Conservation (phyloP, 1,140 invertebrate genomes). For the Melanaphis sacchari region DNA sequence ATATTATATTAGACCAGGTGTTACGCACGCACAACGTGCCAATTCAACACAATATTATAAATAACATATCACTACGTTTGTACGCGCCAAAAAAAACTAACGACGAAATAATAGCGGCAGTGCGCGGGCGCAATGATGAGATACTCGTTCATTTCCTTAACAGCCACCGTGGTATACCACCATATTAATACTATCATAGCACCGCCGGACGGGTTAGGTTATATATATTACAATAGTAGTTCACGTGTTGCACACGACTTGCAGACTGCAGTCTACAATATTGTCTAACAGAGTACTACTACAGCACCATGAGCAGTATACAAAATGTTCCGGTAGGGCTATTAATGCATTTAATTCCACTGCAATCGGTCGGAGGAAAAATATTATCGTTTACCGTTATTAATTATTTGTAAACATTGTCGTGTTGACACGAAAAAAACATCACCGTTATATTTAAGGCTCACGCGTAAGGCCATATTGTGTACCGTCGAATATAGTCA, state of each 20-base stretch:
- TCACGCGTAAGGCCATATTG: background rate
- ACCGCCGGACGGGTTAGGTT: background rate
- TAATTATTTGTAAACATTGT: slow-evolving; percentile 6
- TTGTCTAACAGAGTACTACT: background rate
- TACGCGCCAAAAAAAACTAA: slow-evolving; percentile 25
- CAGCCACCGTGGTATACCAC: background rate
- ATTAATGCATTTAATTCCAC: background rate
- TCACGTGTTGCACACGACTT: background rate
- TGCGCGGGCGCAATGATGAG: too few relatives aligned
- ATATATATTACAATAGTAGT: background rate
- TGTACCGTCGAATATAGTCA: background rate
- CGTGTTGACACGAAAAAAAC: background rate
- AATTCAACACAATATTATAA: slow-evolving; percentile 14
- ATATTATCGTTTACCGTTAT: background rate
- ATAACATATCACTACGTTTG: background rate
- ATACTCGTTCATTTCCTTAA: background rate
- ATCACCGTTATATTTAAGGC: background rate
- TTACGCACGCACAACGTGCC: background rate
- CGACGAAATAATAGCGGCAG: background rate
- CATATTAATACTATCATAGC: background rate
- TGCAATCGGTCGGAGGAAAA: background rate
- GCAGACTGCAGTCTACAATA: background rate
- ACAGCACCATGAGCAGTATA: background rate
- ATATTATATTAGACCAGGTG: background rate
- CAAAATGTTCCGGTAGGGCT: background rate